Conservation (phyloP, 2,113 vertebrate species). For the Trogon surrucura region DNA sequence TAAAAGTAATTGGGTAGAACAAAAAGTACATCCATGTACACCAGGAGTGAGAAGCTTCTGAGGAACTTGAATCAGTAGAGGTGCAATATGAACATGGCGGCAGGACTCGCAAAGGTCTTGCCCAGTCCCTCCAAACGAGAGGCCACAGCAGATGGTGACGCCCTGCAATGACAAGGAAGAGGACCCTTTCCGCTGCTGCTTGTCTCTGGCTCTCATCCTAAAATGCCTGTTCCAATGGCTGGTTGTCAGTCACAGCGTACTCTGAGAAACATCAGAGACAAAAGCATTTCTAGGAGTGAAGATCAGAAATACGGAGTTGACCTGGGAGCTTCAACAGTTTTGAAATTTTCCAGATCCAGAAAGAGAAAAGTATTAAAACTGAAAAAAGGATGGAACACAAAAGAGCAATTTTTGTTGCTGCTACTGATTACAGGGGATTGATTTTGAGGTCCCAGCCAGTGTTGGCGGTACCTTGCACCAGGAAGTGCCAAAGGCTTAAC, state of each 20-base stretch:
- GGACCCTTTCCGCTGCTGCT: neutral
- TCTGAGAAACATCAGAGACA: neutral
- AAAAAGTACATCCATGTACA: neutral
- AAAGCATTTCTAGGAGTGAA: neutral
- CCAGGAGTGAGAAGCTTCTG: neutral
- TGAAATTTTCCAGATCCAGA: neutral
- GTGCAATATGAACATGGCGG: accelerated
- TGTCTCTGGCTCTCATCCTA: neutral
- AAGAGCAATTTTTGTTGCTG: neutral
- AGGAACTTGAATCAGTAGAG: neutral
- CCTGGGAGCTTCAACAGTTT: neutral
- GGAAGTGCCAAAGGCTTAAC: neutral
- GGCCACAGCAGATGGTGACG: too few species aligned
- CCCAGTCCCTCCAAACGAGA: neutral
- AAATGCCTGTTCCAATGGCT: neutral
- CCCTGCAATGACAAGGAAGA: neutral
- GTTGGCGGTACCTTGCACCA: neutral
- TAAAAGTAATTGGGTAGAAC: neutral
- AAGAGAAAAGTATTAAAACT: neutral
- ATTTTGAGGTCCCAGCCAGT: neutral
- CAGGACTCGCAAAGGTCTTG: neutral
- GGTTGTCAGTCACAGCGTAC: neutral
- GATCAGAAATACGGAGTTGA: neutral
- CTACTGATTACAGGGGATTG: neutral
- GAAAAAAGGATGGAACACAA: neutral